Base-by-base conservation (phyloP, 2,888 invertebrate genomes). In the Herminia tarsipennalis region DNA sequence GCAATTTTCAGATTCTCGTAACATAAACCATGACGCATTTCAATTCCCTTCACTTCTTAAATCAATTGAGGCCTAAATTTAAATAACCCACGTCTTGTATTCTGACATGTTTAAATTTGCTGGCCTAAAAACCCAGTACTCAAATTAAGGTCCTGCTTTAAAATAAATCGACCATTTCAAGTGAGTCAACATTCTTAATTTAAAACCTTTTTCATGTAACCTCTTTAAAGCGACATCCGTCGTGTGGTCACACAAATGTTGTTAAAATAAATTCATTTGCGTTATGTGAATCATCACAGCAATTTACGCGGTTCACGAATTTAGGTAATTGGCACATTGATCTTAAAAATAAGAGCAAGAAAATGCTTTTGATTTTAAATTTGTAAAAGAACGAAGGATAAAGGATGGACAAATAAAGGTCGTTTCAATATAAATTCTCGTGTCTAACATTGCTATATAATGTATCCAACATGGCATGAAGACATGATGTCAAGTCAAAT, bases 121-220 rank as follows among this genome's bases (percentile, higher is more conserved):
- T 33, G 61, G 5, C 34, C 61, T 42, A 49, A 39, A 42, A 55
- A 55, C 57, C 42, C 37, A 21, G 30, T 43, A 50, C 2, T 28
- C 24, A 22, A 32, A 48, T 37, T 21, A 40, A 38, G 37, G 37
- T 40, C 28, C 37, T 41, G 29, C n/a, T 13, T 44, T 38, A 38
- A 41, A 47, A 56, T 53, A 47, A 32, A 21, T 9, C 6, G 14
- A 38, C 10, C 16, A n/a, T n/a, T n/a, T n/a, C n/a, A n/a, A 28
- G 16, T 30, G 22, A 34, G 14, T 20, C 37, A 39, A 41, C 25
- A 21, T 18, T 22, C 16, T 25, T 5, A 8, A 5, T 27, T 17
- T 24, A 25, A 36, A 32, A 20, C 17, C 22, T 20, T 32, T 27
- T 12, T 27, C 13, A 6, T 27, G 12, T 27, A 27, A 27, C 27